Evolutionary conservation across 2,797 vertebrate species (phyloP), one percentile per base, ranked within the genome.

Genomic region (Semotilus atromaculatus): DNA sequence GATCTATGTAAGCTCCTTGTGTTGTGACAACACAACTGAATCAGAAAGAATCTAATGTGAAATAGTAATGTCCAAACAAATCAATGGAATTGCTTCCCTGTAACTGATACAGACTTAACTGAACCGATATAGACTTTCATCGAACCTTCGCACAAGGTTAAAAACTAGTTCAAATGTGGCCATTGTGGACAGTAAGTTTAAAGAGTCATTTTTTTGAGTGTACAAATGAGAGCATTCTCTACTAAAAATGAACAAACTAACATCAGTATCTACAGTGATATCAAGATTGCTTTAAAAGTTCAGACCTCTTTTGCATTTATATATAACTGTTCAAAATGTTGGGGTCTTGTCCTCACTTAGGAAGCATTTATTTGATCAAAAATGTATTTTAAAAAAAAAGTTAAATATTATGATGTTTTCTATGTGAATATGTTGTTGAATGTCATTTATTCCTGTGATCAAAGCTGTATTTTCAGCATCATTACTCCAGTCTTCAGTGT

Each of bases 401-500:
- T 23, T 3, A 55, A 55, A 55, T 58, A 58, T 58, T n/a, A 10
- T 7, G 1, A 23, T 40, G 21, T 43, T 67, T 38, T 68, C 67
- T n/a, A 4, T 71, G 13, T 71, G 68, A 43, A 71, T 71, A 43
- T 18, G 4, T 45, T 1, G n/a, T 71, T 0, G 9, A 71, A 0
- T 43, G 7, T 26, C 18, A 26, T 45, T 26, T 43, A 43, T 43
- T 43, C 0, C 23, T 16, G 38, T 43, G 13, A 43, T 43, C 21
- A 6, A 3, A n/a, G 11, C 67, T 40, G 21, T 0, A 68, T 40
- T 38, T 70, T 43, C 43, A 70, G 21, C 67, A 68, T 68, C 67
- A 68, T 68, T 70, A n/a, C 68, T 70, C 23, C 68, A 71, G 38
- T 45, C 68, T 71, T 71, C 38, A 71, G 38, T 18, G 23, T 26